These are phyloP conservation scores for Acanthornis magna DNA, from an alignment of 2,797 vertebrate genomes.

Conservation along the genomic window DNA sequence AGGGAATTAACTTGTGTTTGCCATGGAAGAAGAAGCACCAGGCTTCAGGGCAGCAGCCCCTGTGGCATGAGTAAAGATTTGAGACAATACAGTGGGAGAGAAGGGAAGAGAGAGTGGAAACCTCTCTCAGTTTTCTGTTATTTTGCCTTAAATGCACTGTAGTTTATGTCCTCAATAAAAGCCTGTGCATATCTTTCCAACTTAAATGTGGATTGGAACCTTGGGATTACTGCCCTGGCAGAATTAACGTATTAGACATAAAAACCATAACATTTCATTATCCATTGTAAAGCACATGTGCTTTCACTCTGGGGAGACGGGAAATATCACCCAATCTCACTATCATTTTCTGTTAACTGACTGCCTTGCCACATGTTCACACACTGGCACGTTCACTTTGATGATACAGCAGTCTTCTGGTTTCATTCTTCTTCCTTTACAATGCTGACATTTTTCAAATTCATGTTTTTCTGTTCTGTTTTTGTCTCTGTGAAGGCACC, in stretches of 20 bases:
- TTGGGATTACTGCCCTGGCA: not conserved
- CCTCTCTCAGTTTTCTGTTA: not conserved
- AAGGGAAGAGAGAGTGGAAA: not conserved
- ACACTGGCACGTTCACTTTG: not conserved
- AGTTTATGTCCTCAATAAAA: constrained; percentile 3
- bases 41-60: not conserved
- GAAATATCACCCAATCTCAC: constrained; percentile 36
- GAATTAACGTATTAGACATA: constrained; percentile 24
- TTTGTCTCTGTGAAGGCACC: not conserved
- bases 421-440: not conserved
- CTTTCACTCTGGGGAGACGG: not conserved
- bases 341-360: not conserved
- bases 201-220: constrained; percentile 32
- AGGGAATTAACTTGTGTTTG: not conserved
- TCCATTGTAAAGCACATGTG: not conserved
- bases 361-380: not conserved
- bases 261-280: constrained; percentile 47
- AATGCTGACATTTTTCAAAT: not conserved
- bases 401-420: not conserved
- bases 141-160: not conserved
- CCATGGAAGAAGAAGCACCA: not conserved
- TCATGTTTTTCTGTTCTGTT: not conserved
- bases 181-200: not conserved
- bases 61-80: not conserved
- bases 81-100: not conserved